phyloP scores from a whole-genome alignment of 2,888 invertebrate species.

The Pachymerium ferrugineum region DNA sequence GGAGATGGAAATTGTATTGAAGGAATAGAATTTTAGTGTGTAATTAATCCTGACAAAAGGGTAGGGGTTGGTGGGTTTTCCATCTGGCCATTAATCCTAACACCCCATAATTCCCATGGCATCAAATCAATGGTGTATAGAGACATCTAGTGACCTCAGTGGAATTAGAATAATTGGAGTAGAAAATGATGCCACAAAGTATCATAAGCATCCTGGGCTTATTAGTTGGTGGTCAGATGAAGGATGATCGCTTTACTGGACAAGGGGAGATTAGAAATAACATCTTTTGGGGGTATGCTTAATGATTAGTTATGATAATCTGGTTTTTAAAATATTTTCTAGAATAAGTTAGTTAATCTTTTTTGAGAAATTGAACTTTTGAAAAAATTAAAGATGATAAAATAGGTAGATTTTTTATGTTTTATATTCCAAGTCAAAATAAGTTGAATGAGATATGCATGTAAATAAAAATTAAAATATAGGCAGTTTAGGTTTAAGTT shows the following conservation, averaged over 20 bases:
- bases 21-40: background rate
- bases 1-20: background rate
- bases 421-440: no score
- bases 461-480: no score
- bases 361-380: no score
- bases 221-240: conserved; percentile 22
- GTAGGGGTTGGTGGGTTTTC: no score
- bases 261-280: background rate
- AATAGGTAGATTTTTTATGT: no score
- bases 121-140: conserved; percentile 19
- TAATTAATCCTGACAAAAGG: conserved; percentile 16
- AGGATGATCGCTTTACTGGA: background rate
- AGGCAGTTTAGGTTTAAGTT: no score
- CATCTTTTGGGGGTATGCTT: no score
- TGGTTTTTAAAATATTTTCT: no score
- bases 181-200: conserved; percentile 24
- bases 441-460: no score
- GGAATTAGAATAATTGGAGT: conserved; percentile 24
- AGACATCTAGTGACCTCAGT: conserved; percentile 17
- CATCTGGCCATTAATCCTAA: conserved; percentile 14
- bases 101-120: conserved; percentile 19
- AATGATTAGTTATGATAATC: no score
- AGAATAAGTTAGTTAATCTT: no score
- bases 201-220: conserved; percentile 11
- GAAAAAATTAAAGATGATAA: no score